These are phyloP conservation scores for Apantesis nais DNA, from an alignment of 2,888 invertebrate species.

Conservation along the genomic window DNA sequence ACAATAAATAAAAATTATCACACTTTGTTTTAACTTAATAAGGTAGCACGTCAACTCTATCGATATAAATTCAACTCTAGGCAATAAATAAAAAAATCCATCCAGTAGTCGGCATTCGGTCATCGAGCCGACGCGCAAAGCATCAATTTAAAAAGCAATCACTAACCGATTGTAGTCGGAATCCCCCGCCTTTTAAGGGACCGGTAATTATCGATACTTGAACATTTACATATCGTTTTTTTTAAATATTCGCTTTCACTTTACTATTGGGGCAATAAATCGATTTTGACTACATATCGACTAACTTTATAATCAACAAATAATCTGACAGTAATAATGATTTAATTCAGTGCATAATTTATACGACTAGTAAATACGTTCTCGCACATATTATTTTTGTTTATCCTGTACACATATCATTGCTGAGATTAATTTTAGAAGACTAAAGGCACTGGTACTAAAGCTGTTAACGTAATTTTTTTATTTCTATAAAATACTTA, in stretches of 20 bases:
- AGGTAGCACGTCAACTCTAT: conserved; percentile 39
- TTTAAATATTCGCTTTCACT: conserved; percentile 67
- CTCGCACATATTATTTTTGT: background rate
- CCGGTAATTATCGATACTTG: conserved; percentile 74
- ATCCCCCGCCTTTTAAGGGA: conserved; percentile 76
- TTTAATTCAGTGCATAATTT: conserved; percentile 27
- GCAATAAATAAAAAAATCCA: conserved; percentile 57
- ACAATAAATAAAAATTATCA: background rate
- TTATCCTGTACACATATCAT: background rate
- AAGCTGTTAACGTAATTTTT: background rate
- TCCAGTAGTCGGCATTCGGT: conserved; percentile 65
- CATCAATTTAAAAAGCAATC: conserved; percentile 81
- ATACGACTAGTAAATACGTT: conserved; percentile 17
- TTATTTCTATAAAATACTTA: background rate
- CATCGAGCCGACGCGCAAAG: conserved; percentile 53
- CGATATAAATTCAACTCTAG: conserved; percentile 54
- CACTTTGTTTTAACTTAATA: conserved; percentile 34
- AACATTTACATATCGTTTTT: conserved; percentile 72
- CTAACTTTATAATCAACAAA: conserved; percentile 33
- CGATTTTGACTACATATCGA: conserved; percentile 29
- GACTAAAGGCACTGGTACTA: background rate
- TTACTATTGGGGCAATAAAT: conserved; percentile 52
- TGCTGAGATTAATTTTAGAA: background rate
- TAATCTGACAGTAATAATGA: conserved; percentile 33
- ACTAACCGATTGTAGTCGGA: conserved; percentile 69